Conservation (phyloP, 2,888 invertebrate genomes). For the Harpalus rubripes region DNA sequence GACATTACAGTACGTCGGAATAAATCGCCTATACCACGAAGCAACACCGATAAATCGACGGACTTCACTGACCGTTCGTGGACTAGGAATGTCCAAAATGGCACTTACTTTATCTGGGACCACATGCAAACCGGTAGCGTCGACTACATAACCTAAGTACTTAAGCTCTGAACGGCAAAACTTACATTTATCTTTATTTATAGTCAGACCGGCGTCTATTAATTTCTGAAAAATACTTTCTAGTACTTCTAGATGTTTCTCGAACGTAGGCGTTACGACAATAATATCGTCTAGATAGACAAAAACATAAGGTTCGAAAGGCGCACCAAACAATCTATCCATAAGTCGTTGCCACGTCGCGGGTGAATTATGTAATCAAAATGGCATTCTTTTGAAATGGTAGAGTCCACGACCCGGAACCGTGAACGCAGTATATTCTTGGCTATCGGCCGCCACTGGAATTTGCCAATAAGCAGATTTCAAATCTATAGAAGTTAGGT, state of each 20-base stretch:
- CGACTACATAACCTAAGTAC: too few relatives aligned
- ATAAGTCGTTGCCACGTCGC: conserved; percentile 49
- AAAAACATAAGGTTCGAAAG: conserved; percentile 57
- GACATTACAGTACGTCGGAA: too few relatives aligned
- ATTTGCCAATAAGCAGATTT: conserved; percentile 71
- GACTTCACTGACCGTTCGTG: too few relatives aligned
- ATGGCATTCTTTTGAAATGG: conserved; percentile 64
- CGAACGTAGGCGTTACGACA: conserved; percentile 68
- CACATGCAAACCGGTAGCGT: too few relatives aligned
- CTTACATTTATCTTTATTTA: neutral
- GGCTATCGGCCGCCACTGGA: too few relatives aligned
- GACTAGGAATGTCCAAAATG: too few relatives aligned
- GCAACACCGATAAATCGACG: too few relatives aligned
- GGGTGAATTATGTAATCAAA: conserved; percentile 44
- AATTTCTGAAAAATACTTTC: too few relatives aligned
- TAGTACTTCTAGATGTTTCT: conserved; percentile 61
- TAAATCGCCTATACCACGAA: too few relatives aligned
- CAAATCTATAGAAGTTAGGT: conserved; percentile 71
- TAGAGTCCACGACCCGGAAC: too few relatives aligned
- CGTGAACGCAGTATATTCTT: conserved; percentile 61
- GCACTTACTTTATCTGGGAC: too few relatives aligned
- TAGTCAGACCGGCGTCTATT: neutral
- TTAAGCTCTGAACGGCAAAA: too few relatives aligned
- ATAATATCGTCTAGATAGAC: conserved; percentile 70
- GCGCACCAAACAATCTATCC: conserved; percentile 27